Evolutionary conservation across 2,888 invertebrate species (phyloP).

Genomic region (Eupithecia subumbrata): DNA sequence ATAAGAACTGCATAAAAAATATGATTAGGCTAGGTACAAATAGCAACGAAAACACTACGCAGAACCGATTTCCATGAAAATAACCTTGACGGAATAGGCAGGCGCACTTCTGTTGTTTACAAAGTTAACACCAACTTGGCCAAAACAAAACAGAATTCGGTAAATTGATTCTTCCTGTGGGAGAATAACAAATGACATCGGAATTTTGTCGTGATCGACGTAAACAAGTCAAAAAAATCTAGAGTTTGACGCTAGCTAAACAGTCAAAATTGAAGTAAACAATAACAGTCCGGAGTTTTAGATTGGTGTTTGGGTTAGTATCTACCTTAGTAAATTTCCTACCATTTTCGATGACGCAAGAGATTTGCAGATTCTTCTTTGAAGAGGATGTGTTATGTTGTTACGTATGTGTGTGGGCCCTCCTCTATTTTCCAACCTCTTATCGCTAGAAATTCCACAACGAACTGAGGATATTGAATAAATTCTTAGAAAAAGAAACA

Average conservation of each 20-base stretch:
- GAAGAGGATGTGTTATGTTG: not conserved
- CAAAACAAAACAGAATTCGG: slow-evolving; percentile 42
- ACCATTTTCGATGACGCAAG: not conserved
- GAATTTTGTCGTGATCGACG: slow-evolving; percentile 23
- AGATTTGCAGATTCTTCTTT: not conserved
- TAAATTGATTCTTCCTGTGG: slow-evolving; percentile 41
- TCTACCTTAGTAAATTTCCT: not conserved
- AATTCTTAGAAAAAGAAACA: not conserved
- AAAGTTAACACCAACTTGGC: slow-evolving; percentile 38
- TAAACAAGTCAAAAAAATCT: slow-evolving; percentile 38
- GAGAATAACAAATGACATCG: slow-evolving; percentile 40
- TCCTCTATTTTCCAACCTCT: not conserved
- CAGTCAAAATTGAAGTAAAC: slow-evolving; percentile 3
- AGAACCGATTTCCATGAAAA: slow-evolving; percentile 14
- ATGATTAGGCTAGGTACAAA: too few species aligned
- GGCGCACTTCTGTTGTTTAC: slow-evolving; percentile 32
- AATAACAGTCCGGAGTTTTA: not conserved
- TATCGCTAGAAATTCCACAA: not conserved
- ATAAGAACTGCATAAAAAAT: too few species aligned
- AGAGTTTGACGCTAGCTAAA: slow-evolving; percentile 8
- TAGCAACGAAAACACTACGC: not conserved
- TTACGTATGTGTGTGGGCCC: too few species aligned
- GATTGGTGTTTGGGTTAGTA: not conserved
- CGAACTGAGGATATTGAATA: not conserved
- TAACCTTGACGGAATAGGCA: slow-evolving; percentile 31